These are phyloP conservation scores for Sinocyclocheilus rhinocerous DNA, from an alignment of 2,113 vertebrate species.

Conservation along the genomic window DNA sequence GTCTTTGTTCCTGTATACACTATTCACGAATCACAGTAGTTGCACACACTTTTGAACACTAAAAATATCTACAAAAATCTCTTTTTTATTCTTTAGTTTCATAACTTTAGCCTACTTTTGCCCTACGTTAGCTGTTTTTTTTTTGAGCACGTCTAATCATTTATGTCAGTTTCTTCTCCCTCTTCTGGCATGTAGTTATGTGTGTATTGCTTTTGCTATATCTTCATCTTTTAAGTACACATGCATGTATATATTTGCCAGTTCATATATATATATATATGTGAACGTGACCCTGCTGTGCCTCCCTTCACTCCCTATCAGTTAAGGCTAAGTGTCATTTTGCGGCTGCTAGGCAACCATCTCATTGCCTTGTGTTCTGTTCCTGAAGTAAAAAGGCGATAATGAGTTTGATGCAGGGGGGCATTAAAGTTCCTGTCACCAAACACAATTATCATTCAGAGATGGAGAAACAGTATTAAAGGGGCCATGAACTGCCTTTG, in stretches of 20 bases:
- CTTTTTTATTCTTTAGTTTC: not conserved
- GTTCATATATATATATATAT: constrained; percentile 25
- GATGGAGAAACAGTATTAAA: constrained; percentile 36
- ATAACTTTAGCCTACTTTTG: not conserved
- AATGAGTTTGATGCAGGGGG: constrained; percentile 65
- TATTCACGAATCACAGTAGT: not conserved
- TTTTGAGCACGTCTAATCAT: not conserved
- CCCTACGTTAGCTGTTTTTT: no score
- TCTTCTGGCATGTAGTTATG: not conserved
- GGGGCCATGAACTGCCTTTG: no score
- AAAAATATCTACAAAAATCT: not conserved
- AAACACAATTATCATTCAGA: constrained; percentile 59
- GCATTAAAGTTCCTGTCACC: constrained; percentile 52
- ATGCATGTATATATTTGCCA: constrained; percentile 33
- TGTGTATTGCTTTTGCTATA: not conserved
- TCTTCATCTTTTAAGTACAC: constrained; percentile 18
- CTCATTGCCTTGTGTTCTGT: constrained; percentile 54
- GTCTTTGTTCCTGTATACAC: not conserved
- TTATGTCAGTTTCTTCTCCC: not conserved
- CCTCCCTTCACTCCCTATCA: constrained; percentile 46
- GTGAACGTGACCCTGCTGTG: not conserved
- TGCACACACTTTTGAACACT: no score
- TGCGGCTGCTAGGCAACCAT: constrained; percentile 73
- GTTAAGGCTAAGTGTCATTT: constrained; percentile 63
- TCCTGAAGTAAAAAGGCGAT: constrained; percentile 64